A percentile compares a stretch with the other conserved stretches of the same genome.
phyloP scores from a whole-genome alignment of 2,113 vertebrate genomes.

The Dipodomys spectabilis region DNA sequence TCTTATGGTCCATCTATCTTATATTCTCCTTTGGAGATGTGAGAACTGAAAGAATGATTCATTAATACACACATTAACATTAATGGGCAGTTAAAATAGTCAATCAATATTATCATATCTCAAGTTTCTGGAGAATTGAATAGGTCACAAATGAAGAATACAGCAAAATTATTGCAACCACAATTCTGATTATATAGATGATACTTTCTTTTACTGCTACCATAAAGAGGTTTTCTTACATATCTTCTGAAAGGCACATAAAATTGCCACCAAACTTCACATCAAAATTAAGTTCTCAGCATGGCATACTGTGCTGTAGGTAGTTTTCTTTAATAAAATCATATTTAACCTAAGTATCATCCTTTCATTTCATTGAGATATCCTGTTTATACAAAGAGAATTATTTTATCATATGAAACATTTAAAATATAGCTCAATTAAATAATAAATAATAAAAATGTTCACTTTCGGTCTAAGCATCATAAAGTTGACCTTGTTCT shows the following conservation, averaged over 20 bases:
- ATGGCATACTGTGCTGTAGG: constrained; percentile 54
- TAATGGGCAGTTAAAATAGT: constrained; percentile 57
- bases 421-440: background rate
- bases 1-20: background rate
- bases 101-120: constrained; percentile 75
- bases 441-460: background rate
- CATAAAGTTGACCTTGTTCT: too few species aligned
- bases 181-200: constrained; percentile 36
- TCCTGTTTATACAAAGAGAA: background rate
- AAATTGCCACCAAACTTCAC: constrained; percentile 53
- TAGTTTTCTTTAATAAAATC: constrained; percentile 7
- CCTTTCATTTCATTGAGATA: background rate
- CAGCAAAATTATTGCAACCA: constrained; percentile 33
- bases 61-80: constrained; percentile 66
- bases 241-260: constrained; percentile 58
- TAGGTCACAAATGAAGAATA: constrained; percentile 69
- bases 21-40: constrained; percentile 20
- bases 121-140: constrained; percentile 72
- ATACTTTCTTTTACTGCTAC: too few species aligned
- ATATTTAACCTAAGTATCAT: background rate
- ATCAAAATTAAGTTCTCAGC: constrained; percentile 59
- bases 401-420: background rate
- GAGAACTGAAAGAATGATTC: constrained; percentile 51
- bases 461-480: too few species aligned
- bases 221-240: constrained; percentile 63